These are phyloP conservation scores for Pseudopleuronectes americanus DNA, from an alignment of 2,797 vertebrate genomes.

Conservation along the genomic window DNA sequence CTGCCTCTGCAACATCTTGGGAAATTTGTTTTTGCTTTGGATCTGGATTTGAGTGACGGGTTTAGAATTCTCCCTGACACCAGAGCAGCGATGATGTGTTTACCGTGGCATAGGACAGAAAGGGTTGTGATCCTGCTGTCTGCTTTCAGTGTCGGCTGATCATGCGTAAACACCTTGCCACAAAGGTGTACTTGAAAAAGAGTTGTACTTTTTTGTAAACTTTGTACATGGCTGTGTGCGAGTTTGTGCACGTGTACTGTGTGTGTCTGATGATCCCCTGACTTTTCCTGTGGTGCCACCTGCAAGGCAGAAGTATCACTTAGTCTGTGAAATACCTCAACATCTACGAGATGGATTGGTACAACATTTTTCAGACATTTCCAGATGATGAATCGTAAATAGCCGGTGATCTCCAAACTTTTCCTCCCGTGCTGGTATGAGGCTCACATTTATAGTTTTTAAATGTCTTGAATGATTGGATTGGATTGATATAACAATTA, in stretches of 20 bases:
- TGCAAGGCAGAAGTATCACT: background rate
- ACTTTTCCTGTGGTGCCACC: background rate
- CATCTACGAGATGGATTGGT: background rate
- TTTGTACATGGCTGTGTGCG: conserved; percentile 37
- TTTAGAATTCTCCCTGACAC: conserved; percentile 55
- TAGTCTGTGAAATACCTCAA: background rate
- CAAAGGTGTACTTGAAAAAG: conserved; percentile 33
- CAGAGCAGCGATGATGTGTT: conserved; percentile 45
- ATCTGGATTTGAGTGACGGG: conserved; percentile 59
- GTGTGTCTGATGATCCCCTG: conserved; percentile 10
- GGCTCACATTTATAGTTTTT: background rate
- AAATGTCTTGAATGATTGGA: background rate
- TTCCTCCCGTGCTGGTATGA: background rate
- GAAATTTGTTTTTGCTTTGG: conserved; percentile 53
- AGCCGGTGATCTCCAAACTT: background rate
- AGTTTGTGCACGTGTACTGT: conserved; percentile 13
- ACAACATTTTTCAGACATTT: background rate
- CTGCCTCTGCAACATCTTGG: conserved; percentile 52
- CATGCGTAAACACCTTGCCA: conserved; percentile 40
- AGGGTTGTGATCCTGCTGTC: conserved; percentile 18
- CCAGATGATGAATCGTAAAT: background rate
- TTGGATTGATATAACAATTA: background rate
- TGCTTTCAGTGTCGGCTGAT: conserved; percentile 54
- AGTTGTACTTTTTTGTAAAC: conserved; percentile 6
- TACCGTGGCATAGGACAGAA: conserved; percentile 38